A percentile compares a stretch with the other conserved stretches of the same genome.
Evolutionary conservation across 2,113 vertebrate species (phyloP).

Genomic region (Melanocharis versteri): DNA sequence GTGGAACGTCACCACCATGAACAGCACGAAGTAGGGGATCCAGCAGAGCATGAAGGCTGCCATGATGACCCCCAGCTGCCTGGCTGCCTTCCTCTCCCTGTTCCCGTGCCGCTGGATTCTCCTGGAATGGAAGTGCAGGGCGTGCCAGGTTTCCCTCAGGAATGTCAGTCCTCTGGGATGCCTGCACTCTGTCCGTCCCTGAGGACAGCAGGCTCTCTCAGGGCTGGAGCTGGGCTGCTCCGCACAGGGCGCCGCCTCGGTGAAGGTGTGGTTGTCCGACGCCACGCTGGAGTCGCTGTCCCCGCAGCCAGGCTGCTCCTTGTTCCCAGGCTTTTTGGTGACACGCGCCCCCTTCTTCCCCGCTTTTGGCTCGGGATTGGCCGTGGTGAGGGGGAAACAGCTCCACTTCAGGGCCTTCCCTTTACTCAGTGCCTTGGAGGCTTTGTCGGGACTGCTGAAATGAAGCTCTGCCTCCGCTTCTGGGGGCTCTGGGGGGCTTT

Average conservation of each 20-base stretch:
- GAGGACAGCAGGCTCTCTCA: background rate
- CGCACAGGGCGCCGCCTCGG: background rate
- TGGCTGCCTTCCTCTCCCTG: conserved; percentile 90
- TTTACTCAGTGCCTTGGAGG: background rate
- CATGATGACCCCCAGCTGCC: conserved; percentile 91
- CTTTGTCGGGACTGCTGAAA: background rate
- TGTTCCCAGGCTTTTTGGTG: conserved; percentile 30
- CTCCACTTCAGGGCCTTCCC: conserved; percentile 5
- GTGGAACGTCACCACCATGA: conserved; percentile 89
- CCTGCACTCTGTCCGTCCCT: background rate
- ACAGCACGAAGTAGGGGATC: conserved; percentile 93
- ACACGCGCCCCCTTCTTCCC: background rate
- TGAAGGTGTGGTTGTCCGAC: conserved; percentile 73
- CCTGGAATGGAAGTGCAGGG: conserved; percentile 76
- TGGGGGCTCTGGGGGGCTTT: background rate
- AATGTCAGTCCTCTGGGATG: conserved; percentile 64
- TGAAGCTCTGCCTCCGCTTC: background rate
- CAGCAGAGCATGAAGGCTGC: conserved; percentile 91
- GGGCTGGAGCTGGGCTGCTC: background rate
- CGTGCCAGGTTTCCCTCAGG: conserved; percentile 83
- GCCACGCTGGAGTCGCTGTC: conserved; percentile 59
- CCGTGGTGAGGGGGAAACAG: conserved; percentile 33
- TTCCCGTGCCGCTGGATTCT: conserved; percentile 74
- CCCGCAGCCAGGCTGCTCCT: conserved; percentile 61
- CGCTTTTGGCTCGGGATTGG: conserved; percentile 11